Evolutionary conservation across 64 coral and sea anemone genomes (phyloP), one percentile per base, ranked within the genome.

Genomic region (Pocillopora verrucosa): DNA sequence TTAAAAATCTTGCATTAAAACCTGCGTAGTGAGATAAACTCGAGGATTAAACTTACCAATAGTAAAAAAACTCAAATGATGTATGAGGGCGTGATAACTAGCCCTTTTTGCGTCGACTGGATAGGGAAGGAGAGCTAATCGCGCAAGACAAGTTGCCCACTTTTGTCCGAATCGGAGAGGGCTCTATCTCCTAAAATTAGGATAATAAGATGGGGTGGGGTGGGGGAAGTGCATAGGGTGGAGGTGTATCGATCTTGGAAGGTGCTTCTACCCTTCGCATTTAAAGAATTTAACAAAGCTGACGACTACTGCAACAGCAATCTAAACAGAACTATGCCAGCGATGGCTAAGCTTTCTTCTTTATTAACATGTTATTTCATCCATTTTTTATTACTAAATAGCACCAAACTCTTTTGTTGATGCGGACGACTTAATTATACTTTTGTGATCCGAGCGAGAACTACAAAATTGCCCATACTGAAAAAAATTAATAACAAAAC

Each of bases 281-380:
- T 68, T 68, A 68, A 68, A 68, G 9, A 68, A 15, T 68, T 68
- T 68, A 68, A 68, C 64, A 68, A 68, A 68, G 64, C 10, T 68
- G 64, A 14, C 64, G 9, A 68, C 64, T 15, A 15, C 64, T 13
- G 13, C 64, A 68, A 15, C 64, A 68, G 64, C 64, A 68, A 15
- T 4, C 64, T 13, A 68, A 68, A 68, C 15, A 68, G 64, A 68
- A 68, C 13, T 68, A 13, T 68, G 64, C 64, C 64, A 13, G 64
- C 64, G 64, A 68, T 68, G 64, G 64, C 64, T 68, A 13, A 68
- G 64, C 64, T 68, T 68, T 68, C 64, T 68, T 15, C 30, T 30
- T 68, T 15, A 68, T 68, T 68, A 68, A 68, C 64, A 68, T 68
- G 9, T 68, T 68, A 68, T 68, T 68, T 68, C 64, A 68, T 68